A percentile compares a stretch with the other conserved stretches of the same genome.
Evolutionary conservation across 2,888 invertebrate species (phyloP).

Genomic region (Dasysyrphus albostriatus): DNA sequence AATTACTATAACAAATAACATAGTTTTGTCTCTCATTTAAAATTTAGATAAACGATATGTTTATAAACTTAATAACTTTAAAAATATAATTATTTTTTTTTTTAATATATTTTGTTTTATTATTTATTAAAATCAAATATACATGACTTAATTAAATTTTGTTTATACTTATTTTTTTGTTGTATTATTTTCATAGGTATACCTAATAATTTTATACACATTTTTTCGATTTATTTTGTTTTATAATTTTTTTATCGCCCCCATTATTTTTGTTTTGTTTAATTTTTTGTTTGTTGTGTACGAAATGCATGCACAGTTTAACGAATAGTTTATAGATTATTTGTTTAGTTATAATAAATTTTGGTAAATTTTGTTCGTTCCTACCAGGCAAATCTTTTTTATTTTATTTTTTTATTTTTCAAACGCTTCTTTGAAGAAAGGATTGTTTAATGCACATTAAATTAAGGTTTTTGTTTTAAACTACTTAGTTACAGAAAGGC

Average conservation of each 20-base stretch:
- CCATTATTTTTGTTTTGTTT: constrained; percentile 34
- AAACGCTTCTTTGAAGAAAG: constrained; percentile 33
- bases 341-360: constrained; percentile 33
- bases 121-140: constrained; percentile 65
- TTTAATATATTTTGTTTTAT: constrained; percentile 4
- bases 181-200: constrained; percentile 24
- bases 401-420: not conserved
- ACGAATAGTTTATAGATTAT: constrained; percentile 40
- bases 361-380: constrained; percentile 5
- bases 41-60: constrained; percentile 74
- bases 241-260: constrained; percentile 41
- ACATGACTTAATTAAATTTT: constrained; percentile 55
- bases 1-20: constrained; percentile 67
- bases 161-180: constrained; percentile 22
- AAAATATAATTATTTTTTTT: constrained; percentile 42
- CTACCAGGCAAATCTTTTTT: constrained; percentile 26
- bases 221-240: constrained; percentile 30
- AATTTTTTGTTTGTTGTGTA: constrained; percentile 19
- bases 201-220: constrained; percentile 62
- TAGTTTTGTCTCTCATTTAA: constrained; percentile 75
- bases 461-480: not conserved
- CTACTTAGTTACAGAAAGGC: constrained; percentile 4
- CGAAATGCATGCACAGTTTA: constrained; percentile 62
- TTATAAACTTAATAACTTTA: constrained; percentile 73
- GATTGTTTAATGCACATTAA: constrained; percentile 56